Evolutionary conservation across 2,797 vertebrate genomes (phyloP).

Genomic region (Cynopterus sphinx): DNA sequence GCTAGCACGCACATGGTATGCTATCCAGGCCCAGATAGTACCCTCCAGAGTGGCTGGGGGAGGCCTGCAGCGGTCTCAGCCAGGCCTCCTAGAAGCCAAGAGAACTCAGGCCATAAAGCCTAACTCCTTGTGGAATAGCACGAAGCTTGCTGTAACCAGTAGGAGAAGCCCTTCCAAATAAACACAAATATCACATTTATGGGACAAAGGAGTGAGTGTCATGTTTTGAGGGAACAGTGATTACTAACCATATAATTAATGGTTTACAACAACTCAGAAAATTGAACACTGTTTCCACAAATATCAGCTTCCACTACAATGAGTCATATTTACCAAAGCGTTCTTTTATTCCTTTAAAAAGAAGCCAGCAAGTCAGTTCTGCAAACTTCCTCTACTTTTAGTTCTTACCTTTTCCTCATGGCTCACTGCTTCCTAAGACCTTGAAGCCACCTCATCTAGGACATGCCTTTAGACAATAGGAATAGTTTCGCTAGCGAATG

Average conservation of each 20-base stretch:
- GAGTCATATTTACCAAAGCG: slow-evolving; percentile 56
- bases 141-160: not conserved
- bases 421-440: not conserved
- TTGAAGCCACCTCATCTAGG: not conserved
- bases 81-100: not conserved
- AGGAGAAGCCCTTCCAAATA: slow-evolving; percentile 48
- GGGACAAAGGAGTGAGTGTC: slow-evolving; percentile 67
- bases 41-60: not conserved
- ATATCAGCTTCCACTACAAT: slow-evolving; percentile 42
- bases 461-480: not conserved
- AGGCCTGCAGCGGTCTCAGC: not conserved
- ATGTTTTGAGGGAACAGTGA: slow-evolving; percentile 74
- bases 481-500: not conserved
- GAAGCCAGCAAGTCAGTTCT: slow-evolving; percentile 15
- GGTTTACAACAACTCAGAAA: slow-evolving; percentile 72
- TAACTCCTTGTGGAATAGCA: accelerated
- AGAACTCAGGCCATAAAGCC: not conserved
- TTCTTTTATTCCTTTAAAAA: slow-evolving; percentile 42
- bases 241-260: slow-evolving; percentile 49
- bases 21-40: not conserved
- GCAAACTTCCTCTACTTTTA: not conserved
- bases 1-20: not conserved
- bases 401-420: not conserved
- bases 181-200: slow-evolving; percentile 66
- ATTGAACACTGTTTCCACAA: slow-evolving; percentile 64